A percentile compares a stretch with the other conserved stretches of the same genome.
These are phyloP conservation scores for Psittacula echo DNA, from an alignment of 2,797 vertebrate genomes.

Conservation along the genomic window DNA sequence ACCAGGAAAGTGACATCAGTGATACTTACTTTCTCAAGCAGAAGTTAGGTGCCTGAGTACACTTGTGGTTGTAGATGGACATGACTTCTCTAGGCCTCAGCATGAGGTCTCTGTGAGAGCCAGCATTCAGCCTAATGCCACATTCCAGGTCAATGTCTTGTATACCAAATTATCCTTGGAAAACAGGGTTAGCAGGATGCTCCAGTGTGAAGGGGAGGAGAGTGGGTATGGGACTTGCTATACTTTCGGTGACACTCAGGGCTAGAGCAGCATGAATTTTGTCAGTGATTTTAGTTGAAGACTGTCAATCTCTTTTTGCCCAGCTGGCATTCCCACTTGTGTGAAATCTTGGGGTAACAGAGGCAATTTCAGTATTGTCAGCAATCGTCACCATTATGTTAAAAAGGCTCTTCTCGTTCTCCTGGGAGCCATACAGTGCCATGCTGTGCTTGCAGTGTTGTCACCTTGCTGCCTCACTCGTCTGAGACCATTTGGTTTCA, in stretches of 20 bases:
- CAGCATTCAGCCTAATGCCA: background rate
- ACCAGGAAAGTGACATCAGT: background rate
- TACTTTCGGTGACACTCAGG: background rate
- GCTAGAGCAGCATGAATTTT: background rate
- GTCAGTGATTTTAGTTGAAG: background rate
- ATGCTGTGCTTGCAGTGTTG: fast-evolving
- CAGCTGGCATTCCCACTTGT: background rate
- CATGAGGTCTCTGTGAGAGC: background rate
- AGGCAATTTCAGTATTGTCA: background rate
- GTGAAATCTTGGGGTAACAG: background rate
- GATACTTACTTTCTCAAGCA: background rate
- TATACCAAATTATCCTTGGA: background rate
- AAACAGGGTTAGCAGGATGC: background rate
- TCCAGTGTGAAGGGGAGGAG: background rate
- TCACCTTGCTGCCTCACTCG: background rate
- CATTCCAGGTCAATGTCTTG: background rate
- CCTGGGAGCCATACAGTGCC: background rate
- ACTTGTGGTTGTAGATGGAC: background rate
- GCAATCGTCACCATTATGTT: background rate
- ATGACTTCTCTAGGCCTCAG: background rate
- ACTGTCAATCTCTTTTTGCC: background rate
- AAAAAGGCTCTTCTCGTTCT: background rate
- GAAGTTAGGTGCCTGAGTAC: background rate
- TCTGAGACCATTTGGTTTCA: background rate
- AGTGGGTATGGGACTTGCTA: fast-evolving